These are phyloP conservation scores for Actinernus sp. DNA, from an alignment of 92 coral and sea anemone species.

Conservation along the genomic window DNA sequence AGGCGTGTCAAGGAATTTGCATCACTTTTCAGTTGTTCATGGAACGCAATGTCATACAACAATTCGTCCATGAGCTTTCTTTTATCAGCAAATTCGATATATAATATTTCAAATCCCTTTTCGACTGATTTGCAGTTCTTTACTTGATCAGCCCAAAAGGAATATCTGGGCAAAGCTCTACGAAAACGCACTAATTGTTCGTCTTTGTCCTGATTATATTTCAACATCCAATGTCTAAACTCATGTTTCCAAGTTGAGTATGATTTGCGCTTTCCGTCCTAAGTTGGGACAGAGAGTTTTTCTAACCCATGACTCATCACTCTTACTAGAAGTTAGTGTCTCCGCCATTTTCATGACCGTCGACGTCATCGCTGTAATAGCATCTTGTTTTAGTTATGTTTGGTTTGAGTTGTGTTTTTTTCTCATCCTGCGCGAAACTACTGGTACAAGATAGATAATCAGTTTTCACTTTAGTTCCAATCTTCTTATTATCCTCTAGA, in stretches of 20 bases:
- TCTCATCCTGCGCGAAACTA: slow-evolving; percentile 16
- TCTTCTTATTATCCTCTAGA: slow-evolving; percentile 17
- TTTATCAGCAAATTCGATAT: slow-evolving; percentile 47
- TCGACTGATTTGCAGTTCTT: slow-evolving; percentile 36
- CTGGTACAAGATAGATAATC: slow-evolving; percentile 24
- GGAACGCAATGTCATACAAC: slow-evolving; percentile 39
- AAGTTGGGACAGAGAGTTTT: slow-evolving; percentile 42
- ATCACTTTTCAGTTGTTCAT: slow-evolving; percentile 22
- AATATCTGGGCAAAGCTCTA: slow-evolving; percentile 36
- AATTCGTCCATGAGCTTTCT: slow-evolving; percentile 71
- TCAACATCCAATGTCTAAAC: slow-evolving; percentile 60
- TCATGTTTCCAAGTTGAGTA: slow-evolving; percentile 43
- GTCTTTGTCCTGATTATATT: slow-evolving; percentile 44
- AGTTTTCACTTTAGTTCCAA: slow-evolving; percentile 50
- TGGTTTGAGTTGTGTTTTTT: slow-evolving; percentile 8
- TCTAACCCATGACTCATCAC: slow-evolving; percentile 33
- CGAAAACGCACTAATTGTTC: slow-evolving; percentile 48
- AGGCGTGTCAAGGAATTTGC: slow-evolving; percentile 27
- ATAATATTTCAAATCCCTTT: slow-evolving; percentile 48
- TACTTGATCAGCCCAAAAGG: slow-evolving; percentile 59
- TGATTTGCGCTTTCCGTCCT: slow-evolving; percentile 43
- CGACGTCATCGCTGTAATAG: slow-evolving; percentile 34
- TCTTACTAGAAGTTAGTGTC: slow-evolving; percentile 13
- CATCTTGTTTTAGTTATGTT: slow-evolving; percentile 1
- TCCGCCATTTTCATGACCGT: slow-evolving; percentile 61